Conservation (phyloP, 2,797 vertebrate species). For the Rhabdophis nuchalis region DNA sequence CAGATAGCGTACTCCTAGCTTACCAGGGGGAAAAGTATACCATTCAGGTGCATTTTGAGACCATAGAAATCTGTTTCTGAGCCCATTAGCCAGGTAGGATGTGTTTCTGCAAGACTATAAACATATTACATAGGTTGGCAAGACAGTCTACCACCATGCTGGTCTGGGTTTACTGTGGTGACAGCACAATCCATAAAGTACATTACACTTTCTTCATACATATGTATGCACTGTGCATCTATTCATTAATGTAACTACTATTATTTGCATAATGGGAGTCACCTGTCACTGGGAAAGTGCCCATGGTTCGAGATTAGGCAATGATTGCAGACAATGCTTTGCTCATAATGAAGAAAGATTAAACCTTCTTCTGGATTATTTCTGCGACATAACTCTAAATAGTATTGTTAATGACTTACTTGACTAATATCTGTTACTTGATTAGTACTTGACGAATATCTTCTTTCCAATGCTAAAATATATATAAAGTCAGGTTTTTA, state of each 20-base stretch:
- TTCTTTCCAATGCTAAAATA: neutral
- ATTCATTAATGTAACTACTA: neutral
- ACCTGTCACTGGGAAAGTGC: neutral
- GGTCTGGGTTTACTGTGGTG: neutral
- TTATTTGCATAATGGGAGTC: slow-evolving; percentile 3
- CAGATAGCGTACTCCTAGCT: neutral
- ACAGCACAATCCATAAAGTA: neutral
- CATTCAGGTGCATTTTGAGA: neutral
- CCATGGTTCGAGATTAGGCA: neutral
- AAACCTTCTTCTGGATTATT: neutral
- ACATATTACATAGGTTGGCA: neutral
- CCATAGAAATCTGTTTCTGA: neutral
- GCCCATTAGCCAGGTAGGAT: neutral
- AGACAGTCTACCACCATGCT: neutral
- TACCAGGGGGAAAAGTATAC: neutral
- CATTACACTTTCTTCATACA: neutral
- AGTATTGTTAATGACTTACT: neutral
- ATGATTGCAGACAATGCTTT: neutral
- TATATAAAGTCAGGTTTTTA: neutral
- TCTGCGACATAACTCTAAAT: neutral
- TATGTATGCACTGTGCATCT: neutral
- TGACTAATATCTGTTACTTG: neutral
- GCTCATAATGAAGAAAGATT: neutral
- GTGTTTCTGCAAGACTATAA: neutral
- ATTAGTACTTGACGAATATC: neutral